phyloP scores from a whole-genome alignment of 1,140 invertebrate species.

The Drosophila orosa region DNA sequence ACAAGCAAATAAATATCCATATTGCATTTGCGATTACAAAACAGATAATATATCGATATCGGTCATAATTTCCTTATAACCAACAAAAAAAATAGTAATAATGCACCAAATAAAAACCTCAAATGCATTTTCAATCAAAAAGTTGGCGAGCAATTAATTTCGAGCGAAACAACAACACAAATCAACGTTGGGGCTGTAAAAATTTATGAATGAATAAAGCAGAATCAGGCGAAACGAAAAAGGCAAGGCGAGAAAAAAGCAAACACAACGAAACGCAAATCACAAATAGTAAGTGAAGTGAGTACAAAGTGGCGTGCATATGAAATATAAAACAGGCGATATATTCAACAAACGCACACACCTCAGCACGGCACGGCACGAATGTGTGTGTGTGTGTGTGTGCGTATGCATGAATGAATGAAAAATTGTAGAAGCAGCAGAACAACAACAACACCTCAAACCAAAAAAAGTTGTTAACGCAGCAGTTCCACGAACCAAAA shows the following conservation, averaged over 20 bases:
- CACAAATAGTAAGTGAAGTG: conserved; percentile 60
- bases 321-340: conserved; percentile 73
- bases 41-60: background rate
- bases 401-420: conserved; percentile 69
- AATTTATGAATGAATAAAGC: conserved; percentile 75
- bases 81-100: conserved; percentile 9
- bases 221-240: conserved; percentile 55
- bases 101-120: conserved; percentile 22
- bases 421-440: conserved; percentile 74
- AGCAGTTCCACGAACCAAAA: conserved; percentile 74
- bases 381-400: conserved; percentile 10
- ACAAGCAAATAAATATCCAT: background rate
- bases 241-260: conserved; percentile 38
- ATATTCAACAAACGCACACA: conserved; percentile 32
- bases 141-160: conserved; percentile 47
- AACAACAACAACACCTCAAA: conserved; percentile 30
- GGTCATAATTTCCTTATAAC: background rate
- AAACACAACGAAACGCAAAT: conserved; percentile 54
- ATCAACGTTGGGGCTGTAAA: conserved; percentile 44
- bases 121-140: conserved; percentile 43
- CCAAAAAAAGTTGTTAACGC: conserved; percentile 75
- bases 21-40: background rate
- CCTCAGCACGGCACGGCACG: conserved; percentile 8
- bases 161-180: conserved; percentile 49
- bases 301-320: conserved; percentile 73